Evolutionary conservation across 1,140 invertebrate genomes (phyloP).

Genomic region (Zaprionus africanus): DNA sequence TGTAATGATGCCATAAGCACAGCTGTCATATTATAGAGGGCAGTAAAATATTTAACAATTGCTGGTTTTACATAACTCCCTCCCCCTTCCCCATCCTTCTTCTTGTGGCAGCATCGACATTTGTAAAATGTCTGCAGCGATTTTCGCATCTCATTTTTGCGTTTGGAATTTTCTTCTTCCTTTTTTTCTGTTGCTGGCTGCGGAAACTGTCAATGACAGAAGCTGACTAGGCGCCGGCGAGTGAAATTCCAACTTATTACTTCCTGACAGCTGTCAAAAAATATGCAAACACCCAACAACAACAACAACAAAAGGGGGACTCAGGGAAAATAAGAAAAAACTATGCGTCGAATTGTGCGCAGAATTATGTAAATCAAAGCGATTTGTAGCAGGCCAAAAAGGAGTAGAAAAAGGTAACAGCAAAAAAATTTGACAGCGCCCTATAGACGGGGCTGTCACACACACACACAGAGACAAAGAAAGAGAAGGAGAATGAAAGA

Average conservation of each 20-base stretch:
- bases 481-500: background rate
- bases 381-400: constrained; percentile 70
- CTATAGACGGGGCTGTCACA: constrained; percentile 62
- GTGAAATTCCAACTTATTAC: constrained; percentile 79
- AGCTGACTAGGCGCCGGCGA: constrained; percentile 59
- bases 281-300: constrained; percentile 73
- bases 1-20: constrained; percentile 67
- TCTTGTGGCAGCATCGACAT: constrained; percentile 26
- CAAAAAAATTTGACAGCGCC: constrained; percentile 68
- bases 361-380: constrained; percentile 83
- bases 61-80: constrained; percentile 32
- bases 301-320: constrained; percentile 33
- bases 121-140: constrained; percentile 68
- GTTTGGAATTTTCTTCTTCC: constrained; percentile 12
- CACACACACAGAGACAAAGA: constrained; percentile 33
- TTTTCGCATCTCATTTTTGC: constrained; percentile 37
- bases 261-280: constrained; percentile 84
- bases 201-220: constrained; percentile 74
- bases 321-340: constrained; percentile 46
- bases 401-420: constrained; percentile 56
- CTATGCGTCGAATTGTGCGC: constrained; percentile 79
- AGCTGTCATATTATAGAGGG: constrained; percentile 61
- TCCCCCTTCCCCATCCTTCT: background rate
- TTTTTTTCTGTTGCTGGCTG: constrained; percentile 23
- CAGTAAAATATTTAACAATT: constrained; percentile 47